Percentiles rank a stretch among this genome's conserved stretches.
phyloP scores from a whole-genome alignment of 2,113 vertebrate genomes.

The Sebastes fasciatus region DNA sequence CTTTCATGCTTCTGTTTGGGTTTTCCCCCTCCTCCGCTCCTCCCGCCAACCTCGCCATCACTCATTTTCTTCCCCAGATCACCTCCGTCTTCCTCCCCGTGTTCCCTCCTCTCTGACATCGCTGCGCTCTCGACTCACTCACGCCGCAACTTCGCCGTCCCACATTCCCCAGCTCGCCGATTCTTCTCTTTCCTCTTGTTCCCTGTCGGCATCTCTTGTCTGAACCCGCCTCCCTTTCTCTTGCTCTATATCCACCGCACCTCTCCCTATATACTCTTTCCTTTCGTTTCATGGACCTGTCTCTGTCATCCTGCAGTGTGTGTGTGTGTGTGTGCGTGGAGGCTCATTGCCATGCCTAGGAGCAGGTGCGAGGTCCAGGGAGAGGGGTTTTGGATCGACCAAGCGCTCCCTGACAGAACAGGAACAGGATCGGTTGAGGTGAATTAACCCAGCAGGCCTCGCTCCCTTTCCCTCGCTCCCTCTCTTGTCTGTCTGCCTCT shows the following conservation, averaged over 20 bases:
- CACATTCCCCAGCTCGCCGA: conserved; percentile 15
- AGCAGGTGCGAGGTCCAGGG: conserved; percentile 73
- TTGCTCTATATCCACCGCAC: conserved; percentile 39
- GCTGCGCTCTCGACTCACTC: conserved; percentile 2
- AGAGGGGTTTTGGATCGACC: conserved; percentile 70
- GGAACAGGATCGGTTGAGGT: conserved; percentile 80
- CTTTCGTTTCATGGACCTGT: conserved; percentile 46
- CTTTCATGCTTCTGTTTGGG: not conserved
- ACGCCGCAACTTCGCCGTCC: conserved; percentile 14
- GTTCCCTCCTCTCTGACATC: conserved; percentile 39
- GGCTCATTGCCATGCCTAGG: conserved; percentile 76
- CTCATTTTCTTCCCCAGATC: conserved; percentile 36
- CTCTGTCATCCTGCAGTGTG: conserved; percentile 47
- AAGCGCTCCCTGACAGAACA: conserved; percentile 77
- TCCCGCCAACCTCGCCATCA: not conserved
- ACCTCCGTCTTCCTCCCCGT: conserved; percentile 10
- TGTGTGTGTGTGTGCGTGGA: conserved; percentile 21
- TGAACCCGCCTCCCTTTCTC: conserved; percentile 3
- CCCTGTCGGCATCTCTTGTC: conserved; percentile 8
- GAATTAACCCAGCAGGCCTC: conserved; percentile 81
- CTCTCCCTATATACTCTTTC: conserved; percentile 4
- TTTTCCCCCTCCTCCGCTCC: conserved; percentile 11
- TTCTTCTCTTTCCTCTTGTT: conserved; percentile 8
- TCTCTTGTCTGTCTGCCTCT: conserved; percentile 41
- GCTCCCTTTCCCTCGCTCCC: conserved; percentile 11